Evolutionary conservation across 1,140 invertebrate genomes (phyloP), one percentile per base, ranked within the genome.

Genomic region (Lepidotrigona ventralis): DNA sequence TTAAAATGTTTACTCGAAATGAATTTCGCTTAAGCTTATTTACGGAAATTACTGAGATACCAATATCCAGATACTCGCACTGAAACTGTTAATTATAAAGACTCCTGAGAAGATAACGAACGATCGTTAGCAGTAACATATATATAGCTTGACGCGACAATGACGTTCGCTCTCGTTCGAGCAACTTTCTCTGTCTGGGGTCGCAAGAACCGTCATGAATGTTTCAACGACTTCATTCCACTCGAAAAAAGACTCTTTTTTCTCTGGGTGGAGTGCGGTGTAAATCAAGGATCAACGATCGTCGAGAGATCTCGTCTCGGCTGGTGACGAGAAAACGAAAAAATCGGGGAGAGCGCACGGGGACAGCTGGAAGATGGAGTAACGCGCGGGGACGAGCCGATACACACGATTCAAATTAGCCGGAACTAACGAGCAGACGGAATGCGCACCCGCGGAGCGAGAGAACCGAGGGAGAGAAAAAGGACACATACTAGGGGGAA

Each of bases 401-500:
- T 68, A 77, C 33, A 66, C 63, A 66, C 63, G 82, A 88, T 88
- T 88, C 86, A 88, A 88, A 88, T 88, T 88, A 88, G 77, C 80
- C 80, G 86, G 80, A 88, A 88, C 86, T 85, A 88, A 88, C 87
- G 72, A 85, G 86, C 84, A 69, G 54, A 46, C 66, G 76, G 75
- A 83, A 87, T 86, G 86, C 76, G 72, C 64, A 72, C 11, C 33
- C 85, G 77, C 14, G 56, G 53, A 26, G 73, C 26, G 82, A 75
- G 56, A 56, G 6, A 53, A 33, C 0, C 14, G 39, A 15, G 23
- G 17, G 2, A 46, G 74, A 6, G 46, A 11, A 17, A 11, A 33
- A 33, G 33, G 33, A 33, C 33, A 33, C 33, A 33, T 1, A 33
- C 33, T 33, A 33, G 33, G 4, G 33, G 33, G 33, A 33, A 33